These are phyloP conservation scores for Gymnopithys bicolor DNA, from an alignment of 2,797 vertebrate genomes.

Conservation along the genomic window DNA sequence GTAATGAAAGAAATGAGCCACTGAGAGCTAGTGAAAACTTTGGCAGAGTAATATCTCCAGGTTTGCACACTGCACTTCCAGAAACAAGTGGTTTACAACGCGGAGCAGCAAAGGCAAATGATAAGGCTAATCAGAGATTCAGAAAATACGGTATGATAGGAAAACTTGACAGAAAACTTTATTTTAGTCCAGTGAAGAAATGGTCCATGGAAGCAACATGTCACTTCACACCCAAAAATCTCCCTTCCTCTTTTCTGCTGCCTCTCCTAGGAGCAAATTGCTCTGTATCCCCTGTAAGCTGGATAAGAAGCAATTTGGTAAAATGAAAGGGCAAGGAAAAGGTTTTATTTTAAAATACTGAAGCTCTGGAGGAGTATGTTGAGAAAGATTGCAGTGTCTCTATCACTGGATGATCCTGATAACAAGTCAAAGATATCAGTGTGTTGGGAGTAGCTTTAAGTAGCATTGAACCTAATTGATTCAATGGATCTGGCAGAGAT, in stretches of 20 bases:
- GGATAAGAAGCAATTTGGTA: neutral
- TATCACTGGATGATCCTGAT: neutral
- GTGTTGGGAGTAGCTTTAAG: neutral
- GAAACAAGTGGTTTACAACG: neutral
- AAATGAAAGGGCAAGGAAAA: neutral
- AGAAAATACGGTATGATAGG: neutral
- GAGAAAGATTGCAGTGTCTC: neutral
- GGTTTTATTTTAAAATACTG: neutral
- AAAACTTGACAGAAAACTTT: neutral
- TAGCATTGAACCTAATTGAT: neutral
- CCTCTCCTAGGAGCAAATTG: fast-evolving
- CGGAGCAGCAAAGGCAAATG: neutral
- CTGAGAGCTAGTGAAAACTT: neutral
- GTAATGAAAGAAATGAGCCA: neutral
- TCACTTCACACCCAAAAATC: neutral
- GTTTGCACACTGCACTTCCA: neutral
- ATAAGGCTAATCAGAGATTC: neutral
- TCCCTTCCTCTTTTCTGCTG: neutral
- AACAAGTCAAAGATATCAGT: neutral
- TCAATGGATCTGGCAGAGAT: neutral
- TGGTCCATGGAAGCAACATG: neutral
- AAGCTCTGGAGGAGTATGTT: neutral
- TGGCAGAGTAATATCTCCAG: neutral
- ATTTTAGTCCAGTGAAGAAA: neutral
- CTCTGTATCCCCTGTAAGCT: neutral